Evolutionary conservation across 1,140 invertebrate genomes (phyloP), one percentile per base, ranked within the genome.

Genomic region (Lasioglossum baleicum): DNA sequence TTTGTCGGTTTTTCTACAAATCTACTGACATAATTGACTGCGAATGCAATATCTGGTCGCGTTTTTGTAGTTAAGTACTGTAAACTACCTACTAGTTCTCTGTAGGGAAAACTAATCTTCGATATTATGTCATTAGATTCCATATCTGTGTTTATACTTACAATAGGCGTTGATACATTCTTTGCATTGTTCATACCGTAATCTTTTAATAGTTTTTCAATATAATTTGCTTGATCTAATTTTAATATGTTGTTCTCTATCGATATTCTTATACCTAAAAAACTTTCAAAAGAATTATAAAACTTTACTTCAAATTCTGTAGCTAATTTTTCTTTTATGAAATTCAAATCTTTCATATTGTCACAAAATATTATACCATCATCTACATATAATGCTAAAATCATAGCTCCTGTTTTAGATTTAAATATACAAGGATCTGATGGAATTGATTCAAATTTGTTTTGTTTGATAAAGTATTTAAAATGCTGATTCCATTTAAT

Each of bases 361-460:
- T 60, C 7, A 26, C n/a, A 60, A 6, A 60, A 22, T 10, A 60
- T 22, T 35, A 75, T 40, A 5, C 72, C 44, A 56, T 75, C 72
- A 5, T 75, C 72, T 17, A 73, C 48, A 15, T 75, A 75, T 5
- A 75, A 22, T 51, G 22, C 72, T n/a, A 75, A 26, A 11, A 65
- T 75, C 7, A 65, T 13, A 51, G 7, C 0, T 35, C 31, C 11
- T 7, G 51, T 53, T 8, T 65, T 65, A 20, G 60, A 17, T 42
- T 17, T 60, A 22, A 72, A 72, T 0, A 72, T 42, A 8, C 70
- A 72, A 4, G 31, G 56, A 31, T 72, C 70, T 31, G 60, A 63
- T 31, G 60, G 60, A 35, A 63, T 63, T 31, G 60, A 3, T 63
- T 63, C 60, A 31, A 63, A 11, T 5, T 6, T 6, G 13, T 63